Evolutionary conservation across 2,797 vertebrate species (phyloP).

Genomic region (Pelochelys cantorii): DNA sequence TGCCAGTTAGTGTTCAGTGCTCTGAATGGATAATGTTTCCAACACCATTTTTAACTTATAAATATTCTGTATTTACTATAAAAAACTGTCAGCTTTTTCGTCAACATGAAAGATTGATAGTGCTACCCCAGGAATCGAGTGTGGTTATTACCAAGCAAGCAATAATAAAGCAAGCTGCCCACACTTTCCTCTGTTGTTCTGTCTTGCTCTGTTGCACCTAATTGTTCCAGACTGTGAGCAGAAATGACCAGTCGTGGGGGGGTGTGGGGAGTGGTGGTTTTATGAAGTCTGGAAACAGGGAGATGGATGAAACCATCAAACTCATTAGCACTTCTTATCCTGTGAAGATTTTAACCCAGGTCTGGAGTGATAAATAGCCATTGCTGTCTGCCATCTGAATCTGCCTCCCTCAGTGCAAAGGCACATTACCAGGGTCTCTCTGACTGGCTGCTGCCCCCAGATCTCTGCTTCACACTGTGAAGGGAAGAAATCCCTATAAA

Average conservation of each 20-base stretch:
- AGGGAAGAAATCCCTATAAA: neutral
- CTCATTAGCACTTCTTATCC: neutral
- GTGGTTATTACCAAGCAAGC: neutral
- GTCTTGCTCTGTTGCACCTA: rapidly evolving
- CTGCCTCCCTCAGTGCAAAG: neutral
- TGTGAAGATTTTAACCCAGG: neutral
- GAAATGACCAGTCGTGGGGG: neutral
- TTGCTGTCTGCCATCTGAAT: neutral
- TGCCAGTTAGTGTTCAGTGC: neutral
- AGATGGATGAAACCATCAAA: neutral
- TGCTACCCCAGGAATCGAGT: neutral
- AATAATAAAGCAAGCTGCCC: neutral
- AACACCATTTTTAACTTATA: neutral
- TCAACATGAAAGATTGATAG: neutral
- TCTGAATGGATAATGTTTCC: neutral
- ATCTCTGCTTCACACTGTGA: rapidly evolving
- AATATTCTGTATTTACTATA: neutral
- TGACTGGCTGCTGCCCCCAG: neutral
- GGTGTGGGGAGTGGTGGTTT: neutral
- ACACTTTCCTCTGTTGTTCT: neutral
- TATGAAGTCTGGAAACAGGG: rapidly evolving
- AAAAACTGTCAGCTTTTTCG: neutral
- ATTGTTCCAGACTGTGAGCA: neutral
- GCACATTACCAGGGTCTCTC: neutral
- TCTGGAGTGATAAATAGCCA: neutral